Conservation (phyloP, 2,888 invertebrate genomes). For the Crepidodera aurea region DNA sequence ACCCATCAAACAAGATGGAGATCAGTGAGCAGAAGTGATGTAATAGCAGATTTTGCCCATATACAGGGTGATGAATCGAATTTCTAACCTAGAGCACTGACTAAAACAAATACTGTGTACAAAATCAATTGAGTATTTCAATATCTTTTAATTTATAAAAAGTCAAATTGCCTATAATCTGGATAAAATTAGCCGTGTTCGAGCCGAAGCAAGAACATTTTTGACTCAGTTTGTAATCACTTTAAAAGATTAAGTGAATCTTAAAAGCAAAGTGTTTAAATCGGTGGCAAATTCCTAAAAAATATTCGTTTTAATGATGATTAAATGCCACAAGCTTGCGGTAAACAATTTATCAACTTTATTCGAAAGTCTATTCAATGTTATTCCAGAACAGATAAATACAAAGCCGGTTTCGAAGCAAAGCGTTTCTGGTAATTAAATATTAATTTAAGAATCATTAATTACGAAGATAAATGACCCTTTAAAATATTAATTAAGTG, state of each 20-base stretch:
- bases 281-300: conserved; percentile 15
- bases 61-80: no score
- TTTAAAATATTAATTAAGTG: conserved; percentile 58
- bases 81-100: no score
- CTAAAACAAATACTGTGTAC: no score
- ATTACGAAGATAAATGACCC: conserved; percentile 58
- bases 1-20: no score
- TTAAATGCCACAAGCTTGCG: conserved; percentile 37
- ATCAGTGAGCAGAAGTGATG: no score
- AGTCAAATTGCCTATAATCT: no score
- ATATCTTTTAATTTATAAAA: no score
- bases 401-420: conserved; percentile 48
- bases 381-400: conserved; percentile 46
- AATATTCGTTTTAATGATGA: conserved; percentile 39
- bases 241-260: not conserved
- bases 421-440: conserved; percentile 56
- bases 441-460: conserved; percentile 58
- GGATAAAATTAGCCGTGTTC: no score
- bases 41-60: no score
- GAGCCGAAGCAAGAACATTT: no score
- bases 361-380: conserved; percentile 42
- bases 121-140: no score
- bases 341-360: conserved; percentile 44
- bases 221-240: no score
- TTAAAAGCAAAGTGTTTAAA: not conserved